A percentile compares a stretch with the other conserved stretches of the same genome.
phyloP scores from a whole-genome alignment of 2,113 vertebrate genomes.

The Aythya baeri region DNA sequence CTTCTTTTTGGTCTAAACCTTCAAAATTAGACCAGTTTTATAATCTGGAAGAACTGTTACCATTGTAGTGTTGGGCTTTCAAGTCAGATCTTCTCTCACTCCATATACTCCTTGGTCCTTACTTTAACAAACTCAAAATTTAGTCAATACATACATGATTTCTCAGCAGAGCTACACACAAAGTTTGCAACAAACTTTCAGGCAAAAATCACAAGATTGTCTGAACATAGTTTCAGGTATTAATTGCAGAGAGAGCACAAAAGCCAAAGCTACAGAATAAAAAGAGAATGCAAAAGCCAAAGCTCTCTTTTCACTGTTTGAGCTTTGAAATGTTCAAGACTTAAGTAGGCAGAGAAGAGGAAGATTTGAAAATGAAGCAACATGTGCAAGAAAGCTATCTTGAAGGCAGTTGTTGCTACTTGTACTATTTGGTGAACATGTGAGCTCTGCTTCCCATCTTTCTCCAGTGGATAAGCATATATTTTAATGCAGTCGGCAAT shows the following conservation, averaged over 20 bases:
- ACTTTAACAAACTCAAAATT: not conserved
- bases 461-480: constrained; percentile 51
- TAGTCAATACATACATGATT: not conserved
- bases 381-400: not conserved
- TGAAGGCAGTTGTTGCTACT: not conserved
- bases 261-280: not conserved
- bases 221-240: not conserved
- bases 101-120: not conserved
- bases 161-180: not conserved
- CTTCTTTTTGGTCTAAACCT: not conserved
- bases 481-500: constrained; percentile 39
- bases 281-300: not conserved
- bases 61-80: not conserved
- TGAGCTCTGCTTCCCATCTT: not conserved
- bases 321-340: not conserved
- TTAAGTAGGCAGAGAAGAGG: not conserved
- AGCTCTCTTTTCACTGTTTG: not conserved
- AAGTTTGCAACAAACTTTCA: not conserved
- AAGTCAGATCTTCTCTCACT: not conserved
- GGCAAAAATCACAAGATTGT: not conserved
- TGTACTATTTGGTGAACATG: not conserved
- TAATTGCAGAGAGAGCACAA: not conserved
- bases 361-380: not conserved
- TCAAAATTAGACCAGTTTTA: not conserved
- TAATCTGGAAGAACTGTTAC: not conserved